Conservation (phyloP, 2,888 invertebrate species). For the Sminthurinus aureus region DNA sequence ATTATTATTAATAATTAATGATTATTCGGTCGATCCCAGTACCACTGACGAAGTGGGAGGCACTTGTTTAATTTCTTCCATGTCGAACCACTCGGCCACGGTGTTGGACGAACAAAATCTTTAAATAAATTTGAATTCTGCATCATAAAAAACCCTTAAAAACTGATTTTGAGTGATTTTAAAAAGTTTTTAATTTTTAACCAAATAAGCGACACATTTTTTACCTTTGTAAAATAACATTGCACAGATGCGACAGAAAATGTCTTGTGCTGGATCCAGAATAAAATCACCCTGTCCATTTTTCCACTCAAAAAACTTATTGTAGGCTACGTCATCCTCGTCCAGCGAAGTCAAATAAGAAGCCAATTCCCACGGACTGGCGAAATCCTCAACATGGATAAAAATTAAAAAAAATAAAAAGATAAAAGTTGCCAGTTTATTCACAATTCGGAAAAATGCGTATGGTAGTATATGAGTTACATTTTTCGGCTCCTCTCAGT, state of each 20-base stretch:
- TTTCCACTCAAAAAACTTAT: background rate
- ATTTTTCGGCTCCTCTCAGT: too few species aligned
- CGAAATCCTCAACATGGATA: background rate
- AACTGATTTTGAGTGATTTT: too few species aligned
- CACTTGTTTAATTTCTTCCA: background rate
- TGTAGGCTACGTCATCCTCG: background rate
- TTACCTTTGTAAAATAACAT: background rate
- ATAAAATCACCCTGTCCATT: background rate
- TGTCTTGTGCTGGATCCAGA: background rate
- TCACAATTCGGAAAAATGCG: too few species aligned
- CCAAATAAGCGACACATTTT: too few species aligned
- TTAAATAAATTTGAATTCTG: too few species aligned
- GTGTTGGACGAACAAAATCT: background rate
- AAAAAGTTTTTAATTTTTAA: too few species aligned
- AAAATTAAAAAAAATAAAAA: too few species aligned
- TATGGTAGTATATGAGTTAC: too few species aligned
- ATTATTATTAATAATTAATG: too few species aligned
- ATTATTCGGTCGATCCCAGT: background rate
- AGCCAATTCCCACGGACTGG: background rate
- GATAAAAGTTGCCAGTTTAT: too few species aligned
- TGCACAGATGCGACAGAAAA: background rate
- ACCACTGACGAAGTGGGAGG: background rate
- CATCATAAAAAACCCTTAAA: too few species aligned
- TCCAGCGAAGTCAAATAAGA: background rate
- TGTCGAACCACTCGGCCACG: background rate